Evolutionary conservation across 1,140 invertebrate species (phyloP).

Genomic region (Theocolax elegans): DNA sequence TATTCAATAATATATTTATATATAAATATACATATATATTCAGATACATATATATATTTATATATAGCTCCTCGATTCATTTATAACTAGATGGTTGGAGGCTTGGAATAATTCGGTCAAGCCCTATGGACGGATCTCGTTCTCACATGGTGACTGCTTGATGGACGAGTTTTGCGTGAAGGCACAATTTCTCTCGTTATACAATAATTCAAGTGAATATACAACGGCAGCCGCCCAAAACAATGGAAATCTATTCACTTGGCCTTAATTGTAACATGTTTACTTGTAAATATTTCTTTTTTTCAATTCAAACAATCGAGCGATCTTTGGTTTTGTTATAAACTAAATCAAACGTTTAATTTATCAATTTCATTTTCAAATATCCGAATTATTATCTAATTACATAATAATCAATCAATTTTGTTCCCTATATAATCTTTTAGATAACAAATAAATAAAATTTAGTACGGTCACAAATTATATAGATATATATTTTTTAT

Average conservation of each 20-base stretch:
- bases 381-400: too few species aligned
- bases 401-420: too few species aligned
- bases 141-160: slow-evolving; percentile 54
- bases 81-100: slow-evolving; percentile 50
- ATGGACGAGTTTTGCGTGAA: slow-evolving; percentile 56
- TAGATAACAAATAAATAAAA: too few species aligned
- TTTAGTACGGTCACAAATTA: too few species aligned
- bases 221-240: slow-evolving; percentile 4
- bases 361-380: too few species aligned
- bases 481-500: too few species aligned
- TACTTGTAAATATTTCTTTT: slow-evolving; percentile 32
- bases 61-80: slow-evolving; percentile 29
- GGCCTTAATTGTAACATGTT: slow-evolving; percentile 1
- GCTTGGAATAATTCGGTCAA: slow-evolving; percentile 57
- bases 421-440: too few species aligned
- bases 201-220: slow-evolving; percentile 27
- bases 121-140: slow-evolving; percentile 60
- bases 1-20: too few species aligned
- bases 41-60: too few species aligned
- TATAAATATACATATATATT: too few species aligned
- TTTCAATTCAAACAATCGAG: background rate
- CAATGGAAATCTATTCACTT: slow-evolving; percentile 2
- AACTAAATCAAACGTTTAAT: too few species aligned
- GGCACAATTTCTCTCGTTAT: slow-evolving; percentile 51
- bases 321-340: too few species aligned